Percentiles rank a stretch among this genome's conserved stretches.
Evolutionary conservation across 1,140 invertebrate genomes (phyloP).

Genomic region (Ridgeia piscesae): DNA sequence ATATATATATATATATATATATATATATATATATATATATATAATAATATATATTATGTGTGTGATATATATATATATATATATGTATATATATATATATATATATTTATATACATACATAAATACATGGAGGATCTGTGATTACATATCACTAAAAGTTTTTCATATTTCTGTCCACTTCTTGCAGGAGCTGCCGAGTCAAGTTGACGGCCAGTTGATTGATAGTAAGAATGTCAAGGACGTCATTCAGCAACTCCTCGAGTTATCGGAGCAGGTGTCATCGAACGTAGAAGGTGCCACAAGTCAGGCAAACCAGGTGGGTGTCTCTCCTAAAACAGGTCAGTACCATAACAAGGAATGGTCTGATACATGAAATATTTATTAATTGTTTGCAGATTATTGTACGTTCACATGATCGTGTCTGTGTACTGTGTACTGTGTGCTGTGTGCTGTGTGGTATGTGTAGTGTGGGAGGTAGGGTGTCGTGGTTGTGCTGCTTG

Average conservation of each 20-base stretch:
- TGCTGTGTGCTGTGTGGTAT: no score
- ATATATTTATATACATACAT: background rate
- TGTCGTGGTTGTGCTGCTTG: background rate
- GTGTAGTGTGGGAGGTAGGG: background rate
- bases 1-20: background rate
- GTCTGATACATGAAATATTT: background rate
- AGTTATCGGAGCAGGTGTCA: slow-evolving; percentile 41
- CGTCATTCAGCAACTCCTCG: slow-evolving; percentile 46
- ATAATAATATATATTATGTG: background rate
- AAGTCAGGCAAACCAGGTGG: background rate
- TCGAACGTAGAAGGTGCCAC: background rate
- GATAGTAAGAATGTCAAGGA: slow-evolving; percentile 27
- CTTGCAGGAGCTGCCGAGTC: slow-evolving; percentile 28
- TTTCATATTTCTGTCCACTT: background rate
- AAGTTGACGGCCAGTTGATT: slow-evolving; percentile 28
- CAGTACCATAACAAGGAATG: background rate
- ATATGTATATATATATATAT: background rate
- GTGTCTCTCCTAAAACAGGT: background rate
- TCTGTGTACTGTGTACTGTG: no score
- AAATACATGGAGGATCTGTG: background rate
- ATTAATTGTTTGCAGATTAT: background rate
- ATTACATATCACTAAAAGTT: background rate
- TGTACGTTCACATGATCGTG: background rate
- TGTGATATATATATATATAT: background rate
- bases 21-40: background rate